phyloP scores from a whole-genome alignment of 2,888 invertebrate species.

The Luffia ferchaultella region DNA sequence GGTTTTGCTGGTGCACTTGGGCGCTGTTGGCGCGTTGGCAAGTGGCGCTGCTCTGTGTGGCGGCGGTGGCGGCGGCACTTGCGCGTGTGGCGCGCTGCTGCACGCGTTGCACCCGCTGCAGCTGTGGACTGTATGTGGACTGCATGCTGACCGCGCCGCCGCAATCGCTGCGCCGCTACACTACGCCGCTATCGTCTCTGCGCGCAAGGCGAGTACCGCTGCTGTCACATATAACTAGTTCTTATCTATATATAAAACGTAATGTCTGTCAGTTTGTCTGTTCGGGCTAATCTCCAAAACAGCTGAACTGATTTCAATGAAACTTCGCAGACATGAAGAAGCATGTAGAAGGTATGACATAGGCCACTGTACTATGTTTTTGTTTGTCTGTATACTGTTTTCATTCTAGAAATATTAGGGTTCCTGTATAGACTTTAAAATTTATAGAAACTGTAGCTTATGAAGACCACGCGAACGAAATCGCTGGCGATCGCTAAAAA shows the following conservation, averaged over 20 bases:
- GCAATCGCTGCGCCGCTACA: constrained; percentile 83
- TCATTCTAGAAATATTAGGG: too few relatives aligned
- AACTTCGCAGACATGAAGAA: too few relatives aligned
- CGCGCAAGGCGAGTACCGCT: constrained; percentile 63
- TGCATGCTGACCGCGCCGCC: constrained; percentile 81
- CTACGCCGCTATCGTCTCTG: constrained; percentile 79
- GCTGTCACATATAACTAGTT: background rate
- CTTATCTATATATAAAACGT: background rate
- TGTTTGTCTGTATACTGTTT: too few relatives aligned
- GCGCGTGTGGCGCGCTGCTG: constrained; percentile 74
- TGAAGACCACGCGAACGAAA: too few relatives aligned
- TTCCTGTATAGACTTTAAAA: too few relatives aligned
- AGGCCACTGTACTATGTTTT: too few relatives aligned
- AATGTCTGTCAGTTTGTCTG: background rate
- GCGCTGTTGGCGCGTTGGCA: constrained; percentile 72
- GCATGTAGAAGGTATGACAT: too few relatives aligned
- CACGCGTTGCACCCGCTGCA: constrained; percentile 77
- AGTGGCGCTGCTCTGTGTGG: constrained; percentile 74
- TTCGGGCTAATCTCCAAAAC: too few relatives aligned
- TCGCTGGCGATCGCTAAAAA: too few relatives aligned
- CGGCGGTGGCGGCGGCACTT: constrained; percentile 69
- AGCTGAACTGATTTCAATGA: too few relatives aligned
- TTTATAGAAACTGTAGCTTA: too few relatives aligned
- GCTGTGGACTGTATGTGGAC: constrained; percentile 81
- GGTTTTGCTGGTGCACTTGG: constrained; percentile 76